phyloP scores from a whole-genome alignment of 1,140 invertebrate genomes.

The Aphaenogaster floridana region DNA sequence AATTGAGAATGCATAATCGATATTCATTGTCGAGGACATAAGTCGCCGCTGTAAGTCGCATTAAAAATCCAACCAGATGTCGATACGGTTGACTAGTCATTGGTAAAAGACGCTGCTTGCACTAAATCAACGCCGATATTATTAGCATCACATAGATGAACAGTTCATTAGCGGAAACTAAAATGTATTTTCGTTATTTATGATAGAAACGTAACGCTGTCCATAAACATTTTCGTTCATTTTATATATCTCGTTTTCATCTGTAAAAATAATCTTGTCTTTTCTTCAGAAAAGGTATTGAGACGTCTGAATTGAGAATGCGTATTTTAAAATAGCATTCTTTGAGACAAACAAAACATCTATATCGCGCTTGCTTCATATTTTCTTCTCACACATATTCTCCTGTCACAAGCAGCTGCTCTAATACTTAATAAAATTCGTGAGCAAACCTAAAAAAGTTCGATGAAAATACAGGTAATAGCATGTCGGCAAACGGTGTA shows the following conservation, averaged over 20 bases:
- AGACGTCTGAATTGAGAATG: not conserved
- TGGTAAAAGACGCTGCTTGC: slow-evolving; percentile 31
- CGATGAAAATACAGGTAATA: slow-evolving; percentile 34
- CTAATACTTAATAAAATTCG: slow-evolving; percentile 30
- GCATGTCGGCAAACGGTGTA: slow-evolving; percentile 14
- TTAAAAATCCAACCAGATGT: slow-evolving; percentile 68
- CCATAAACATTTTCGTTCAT: too few species aligned
- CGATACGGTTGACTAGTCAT: slow-evolving; percentile 23
- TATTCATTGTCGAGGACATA: slow-evolving; percentile 80
- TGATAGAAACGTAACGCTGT: not conserved
- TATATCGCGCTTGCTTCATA: not conserved
- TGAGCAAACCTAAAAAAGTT: slow-evolving; percentile 35
- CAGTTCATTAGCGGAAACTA: not conserved
- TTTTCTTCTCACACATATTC: slow-evolving; percentile 19
- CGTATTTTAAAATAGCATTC: slow-evolving; percentile 21
- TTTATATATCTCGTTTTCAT: too few species aligned
- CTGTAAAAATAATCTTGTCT: too few species aligned
- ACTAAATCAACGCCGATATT: slow-evolving; percentile 2
- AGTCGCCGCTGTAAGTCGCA: slow-evolving; percentile 73
- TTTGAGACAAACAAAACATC: not conserved
- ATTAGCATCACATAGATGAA: not conserved
- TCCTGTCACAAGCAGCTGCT: slow-evolving; percentile 34
- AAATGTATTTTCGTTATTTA: not conserved
- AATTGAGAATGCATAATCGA: slow-evolving; percentile 74
- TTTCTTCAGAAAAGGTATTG: not conserved